A percentile compares a stretch with the other conserved stretches of the same genome.
phyloP scores from a whole-genome alignment of 2,797 vertebrate genomes.

The Synanceia verrucosa region DNA sequence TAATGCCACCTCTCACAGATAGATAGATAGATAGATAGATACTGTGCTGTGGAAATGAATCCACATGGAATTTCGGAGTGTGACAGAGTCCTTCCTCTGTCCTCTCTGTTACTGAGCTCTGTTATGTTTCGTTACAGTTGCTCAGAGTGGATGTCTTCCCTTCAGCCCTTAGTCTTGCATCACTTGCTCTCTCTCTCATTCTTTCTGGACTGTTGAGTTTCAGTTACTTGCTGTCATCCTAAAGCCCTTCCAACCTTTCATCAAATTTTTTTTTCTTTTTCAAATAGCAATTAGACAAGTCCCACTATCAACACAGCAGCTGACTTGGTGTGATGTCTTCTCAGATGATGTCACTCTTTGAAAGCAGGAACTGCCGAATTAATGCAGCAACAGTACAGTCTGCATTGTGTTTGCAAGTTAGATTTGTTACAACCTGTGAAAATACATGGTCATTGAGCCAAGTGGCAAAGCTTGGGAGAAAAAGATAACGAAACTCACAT shows the following conservation, averaged over 20 bases:
- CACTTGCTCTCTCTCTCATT: conserved; percentile 52
- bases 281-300: conserved; percentile 66
- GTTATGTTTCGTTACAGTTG: conserved; percentile 60
- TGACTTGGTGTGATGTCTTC: conserved; percentile 51
- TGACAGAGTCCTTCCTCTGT: conserved; percentile 55
- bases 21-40: conserved; percentile 1
- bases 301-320: conserved; percentile 35
- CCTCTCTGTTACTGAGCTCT: conserved; percentile 57
- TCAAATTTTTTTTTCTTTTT: conserved; percentile 20
- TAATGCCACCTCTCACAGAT: conserved; percentile 5
- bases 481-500: conserved; percentile 85
- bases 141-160: conserved; percentile 58
- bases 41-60: conserved; percentile 16
- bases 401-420: conserved; percentile 39
- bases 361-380: conserved; percentile 48
- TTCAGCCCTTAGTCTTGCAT: conserved; percentile 67
- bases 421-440: conserved; percentile 44
- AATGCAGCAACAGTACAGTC: conserved; percentile 37
- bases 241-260: conserved; percentile 43
- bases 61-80: conserved; percentile 20
- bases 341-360: conserved; percentile 36
- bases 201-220: conserved; percentile 65
- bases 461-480: conserved; percentile 11
- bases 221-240: conserved; percentile 66
- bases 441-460: conserved; percentile 22